phyloP scores from a whole-genome alignment of 2,888 invertebrate species.

The Tuberolachnus salignus region DNA sequence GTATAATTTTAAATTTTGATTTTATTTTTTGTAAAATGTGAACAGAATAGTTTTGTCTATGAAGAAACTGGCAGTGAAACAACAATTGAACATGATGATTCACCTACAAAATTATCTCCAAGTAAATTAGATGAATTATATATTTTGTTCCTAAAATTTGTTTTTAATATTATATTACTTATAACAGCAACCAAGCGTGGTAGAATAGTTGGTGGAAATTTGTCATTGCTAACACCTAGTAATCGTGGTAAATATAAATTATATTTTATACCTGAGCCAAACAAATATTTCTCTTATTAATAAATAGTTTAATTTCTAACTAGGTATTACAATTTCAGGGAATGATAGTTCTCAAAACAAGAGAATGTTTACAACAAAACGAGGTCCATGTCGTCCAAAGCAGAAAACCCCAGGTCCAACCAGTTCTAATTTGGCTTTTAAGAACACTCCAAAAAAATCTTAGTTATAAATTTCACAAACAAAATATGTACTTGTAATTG shows the following conservation, averaged over 20 bases:
- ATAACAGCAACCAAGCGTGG: conserved; percentile 25
- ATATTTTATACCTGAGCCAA: not conserved
- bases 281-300: not conserved
- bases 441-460: conserved; percentile 24
- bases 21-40: not conserved
- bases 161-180: not conserved
- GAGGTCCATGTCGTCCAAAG: conserved; percentile 74
- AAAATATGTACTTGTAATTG: conserved; percentile 24
- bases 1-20: not conserved
- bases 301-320: not conserved
- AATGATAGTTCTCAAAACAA: conserved; percentile 55
- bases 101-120: conserved; percentile 46
- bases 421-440: not conserved
- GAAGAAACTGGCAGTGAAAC: conserved; percentile 54
- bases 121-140: conserved; percentile 17
- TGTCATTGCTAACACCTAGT: conserved; percentile 57
- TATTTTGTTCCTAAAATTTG: not conserved
- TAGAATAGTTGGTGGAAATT: conserved; percentile 17
- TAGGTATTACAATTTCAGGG: conserved; percentile 31
- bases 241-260: not conserved
- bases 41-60: conserved; percentile 40
- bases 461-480: not conserved
- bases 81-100: conserved; percentile 45
- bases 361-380: conserved; percentile 62
- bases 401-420: conserved; percentile 69